Base-by-base conservation (phyloP, 2,888 invertebrate species). In the Timema cristinae region DNA sequence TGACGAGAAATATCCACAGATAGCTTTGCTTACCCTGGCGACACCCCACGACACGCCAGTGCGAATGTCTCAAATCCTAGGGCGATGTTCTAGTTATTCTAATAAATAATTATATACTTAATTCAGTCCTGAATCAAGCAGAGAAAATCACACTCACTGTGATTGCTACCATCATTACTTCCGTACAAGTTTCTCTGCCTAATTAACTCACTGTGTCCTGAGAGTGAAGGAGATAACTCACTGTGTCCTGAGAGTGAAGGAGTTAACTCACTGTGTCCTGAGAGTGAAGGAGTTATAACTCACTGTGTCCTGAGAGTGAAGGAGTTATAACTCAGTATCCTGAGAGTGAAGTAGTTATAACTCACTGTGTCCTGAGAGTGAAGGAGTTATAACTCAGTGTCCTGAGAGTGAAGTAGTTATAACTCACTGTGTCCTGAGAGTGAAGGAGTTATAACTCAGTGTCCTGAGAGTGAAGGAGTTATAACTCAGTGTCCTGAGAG, bases 261-360 rank as follows among this genome's bases (percentile, higher is more conserved):
- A n/a, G 54, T 11, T 2, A 54, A 1, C 54, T 54, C 54, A 52
- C 52, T 52, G 52, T 10, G 52, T 52, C 10, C 52, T 9, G 54
- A 54, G 52, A 11, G 54, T 54, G 54, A 54, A 54, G 54, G 54
- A 11, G n/a, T 11, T 54, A 9, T 9, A 54, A 54, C 54, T 54
- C 54, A 54, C 54, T 54, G 54, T 13, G 54, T 54, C 11, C 54
- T 11, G 54, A 54, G 54, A 11, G 54, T 54, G 54, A 54, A 54
- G 54, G 54, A 11, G 54, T 11, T n/a, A 9, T 9, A 52, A 11
- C 10, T 52, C 9, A 52, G n/a, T n/a, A n/a, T n/a, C n/a, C 11
- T 9, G 52, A 52, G 52, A 11, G 11, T 52, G 52, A 11, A n/a
- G n/a, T 9, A 11, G 52, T 9, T 9, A 11, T 9, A 13, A 54